Percentiles rank a stretch among this genome's conserved stretches.
These are phyloP conservation scores for Grammomys surdaster DNA, from an alignment of 2,113 vertebrate genomes.

Conservation along the genomic window DNA sequence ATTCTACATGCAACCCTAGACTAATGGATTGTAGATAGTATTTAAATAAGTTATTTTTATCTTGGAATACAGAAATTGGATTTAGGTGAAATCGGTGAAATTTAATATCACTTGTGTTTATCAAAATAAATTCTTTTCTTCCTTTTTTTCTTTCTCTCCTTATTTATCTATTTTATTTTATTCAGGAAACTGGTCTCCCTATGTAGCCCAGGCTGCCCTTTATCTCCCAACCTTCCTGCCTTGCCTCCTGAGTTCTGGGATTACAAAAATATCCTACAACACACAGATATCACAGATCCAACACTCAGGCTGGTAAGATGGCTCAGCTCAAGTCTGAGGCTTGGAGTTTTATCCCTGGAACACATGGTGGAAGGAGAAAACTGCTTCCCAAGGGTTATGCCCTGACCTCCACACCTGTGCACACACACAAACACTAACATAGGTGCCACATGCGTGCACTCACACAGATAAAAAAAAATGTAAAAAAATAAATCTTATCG, in stretches of 20 bases:
- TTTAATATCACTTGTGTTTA: conserved; percentile 12
- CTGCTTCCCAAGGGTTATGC: not conserved
- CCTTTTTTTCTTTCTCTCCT: not conserved
- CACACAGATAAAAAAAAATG: not conserved
- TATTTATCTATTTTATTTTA: not conserved
- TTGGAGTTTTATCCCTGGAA: not conserved
- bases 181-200: not conserved
- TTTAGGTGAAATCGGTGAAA: conserved; percentile 43
- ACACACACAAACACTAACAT: not conserved
- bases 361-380: too few relatives aligned
- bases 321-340: not conserved
- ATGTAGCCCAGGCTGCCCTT: not conserved
- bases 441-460: too few relatives aligned
- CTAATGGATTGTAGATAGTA: not conserved
- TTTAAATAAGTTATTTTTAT: conserved; percentile 37
- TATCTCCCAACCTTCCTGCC: not conserved
- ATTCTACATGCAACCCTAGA: not conserved
- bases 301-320: not conserved
- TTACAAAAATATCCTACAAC: not conserved
- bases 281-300: not conserved
- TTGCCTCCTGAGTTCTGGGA: not conserved
- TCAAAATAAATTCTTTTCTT: not conserved
- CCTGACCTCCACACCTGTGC: not conserved
- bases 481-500: not conserved
- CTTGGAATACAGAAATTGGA: conserved; percentile 52